Evolutionary conservation across 2,797 vertebrate genomes (phyloP).

Genomic region (Melanotaenia boesemani): DNA sequence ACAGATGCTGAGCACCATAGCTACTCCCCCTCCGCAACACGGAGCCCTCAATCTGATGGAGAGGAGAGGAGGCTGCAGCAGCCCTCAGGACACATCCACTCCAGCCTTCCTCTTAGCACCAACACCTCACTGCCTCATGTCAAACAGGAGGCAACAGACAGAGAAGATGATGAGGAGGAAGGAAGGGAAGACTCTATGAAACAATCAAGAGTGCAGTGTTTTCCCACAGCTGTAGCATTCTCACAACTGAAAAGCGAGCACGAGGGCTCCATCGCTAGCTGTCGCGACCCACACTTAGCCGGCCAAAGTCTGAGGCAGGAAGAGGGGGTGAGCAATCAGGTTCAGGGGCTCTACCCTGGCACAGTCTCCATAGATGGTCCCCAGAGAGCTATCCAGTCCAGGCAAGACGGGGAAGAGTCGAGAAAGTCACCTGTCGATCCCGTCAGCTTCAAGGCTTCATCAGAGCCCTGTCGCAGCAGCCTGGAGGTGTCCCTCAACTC

Average conservation of each 20-base stretch:
- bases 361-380: conserved; percentile 70
- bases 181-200: conserved; percentile 72
- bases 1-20: conserved; percentile 87
- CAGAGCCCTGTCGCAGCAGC: conserved; percentile 91
- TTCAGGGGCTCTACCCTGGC: conserved; percentile 62
- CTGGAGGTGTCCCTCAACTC: conserved; percentile 93
- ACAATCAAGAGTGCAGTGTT: conserved; percentile 70
- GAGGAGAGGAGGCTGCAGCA: conserved; percentile 88
- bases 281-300: conserved; percentile 65
- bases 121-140: conserved; percentile 73
- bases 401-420: conserved; percentile 78
- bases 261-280: conserved; percentile 52
- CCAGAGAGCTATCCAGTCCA: conserved; percentile 73
- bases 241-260: conserved; percentile 81
- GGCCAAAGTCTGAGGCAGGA: conserved; percentile 78
- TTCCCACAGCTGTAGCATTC: conserved; percentile 72
- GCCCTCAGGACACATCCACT: conserved; percentile 64
- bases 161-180: conserved; percentile 75
- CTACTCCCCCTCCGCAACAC: conserved; percentile 79
- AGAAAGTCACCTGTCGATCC: conserved; percentile 85
- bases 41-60: conserved; percentile 87
- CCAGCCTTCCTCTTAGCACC: conserved; percentile 47
- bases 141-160: conserved; percentile 90
- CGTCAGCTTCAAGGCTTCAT: conserved; percentile 90
- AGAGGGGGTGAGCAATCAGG: conserved; percentile 64